These are phyloP conservation scores for Smittia sp. DNA, from an alignment of 2,888 invertebrate genomes.

Conservation along the genomic window DNA sequence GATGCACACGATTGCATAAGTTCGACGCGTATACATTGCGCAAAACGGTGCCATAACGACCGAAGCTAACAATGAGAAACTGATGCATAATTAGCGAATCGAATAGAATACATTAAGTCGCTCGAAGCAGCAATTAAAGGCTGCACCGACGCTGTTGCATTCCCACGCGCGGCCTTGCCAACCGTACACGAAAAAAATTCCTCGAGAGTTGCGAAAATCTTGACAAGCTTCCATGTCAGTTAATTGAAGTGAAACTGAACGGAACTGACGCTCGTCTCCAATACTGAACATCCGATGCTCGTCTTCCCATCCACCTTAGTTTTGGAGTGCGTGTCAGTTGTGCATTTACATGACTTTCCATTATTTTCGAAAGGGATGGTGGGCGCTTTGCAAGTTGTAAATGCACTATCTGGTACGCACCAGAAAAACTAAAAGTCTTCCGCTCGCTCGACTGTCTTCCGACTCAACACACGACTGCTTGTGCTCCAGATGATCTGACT, in stretches of 20 bases:
- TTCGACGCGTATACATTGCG: background rate
- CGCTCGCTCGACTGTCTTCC: background rate
- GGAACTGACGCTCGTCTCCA: background rate
- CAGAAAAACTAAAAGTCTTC: conserved; percentile 30
- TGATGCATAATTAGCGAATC: conserved; percentile 8
- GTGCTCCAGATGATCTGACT: background rate
- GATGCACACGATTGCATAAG: background rate
- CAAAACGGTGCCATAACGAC: conserved; percentile 7
- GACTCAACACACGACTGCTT: background rate
- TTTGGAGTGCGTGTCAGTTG: conserved; percentile 95
- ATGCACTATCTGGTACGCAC: conserved; percentile 40
- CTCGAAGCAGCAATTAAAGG: background rate
- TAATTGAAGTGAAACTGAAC: background rate
- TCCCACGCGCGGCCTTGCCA: background rate
- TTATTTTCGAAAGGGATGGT: conserved; percentile 51
- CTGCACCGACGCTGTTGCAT: background rate
- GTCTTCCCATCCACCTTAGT: no score
- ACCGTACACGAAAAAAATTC: background rate
- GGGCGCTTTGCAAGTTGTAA: conserved; percentile 45
- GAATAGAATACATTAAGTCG: background rate
- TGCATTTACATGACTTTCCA: conserved; percentile 83
- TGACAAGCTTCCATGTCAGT: background rate
- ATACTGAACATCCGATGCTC: background rate
- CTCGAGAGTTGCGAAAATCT: background rate
- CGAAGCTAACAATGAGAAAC: background rate